Percentiles rank a stretch among this genome's conserved stretches.
Evolutionary conservation across 2,113 vertebrate genomes (phyloP).

Genomic region (Seriola aureovittata): DNA sequence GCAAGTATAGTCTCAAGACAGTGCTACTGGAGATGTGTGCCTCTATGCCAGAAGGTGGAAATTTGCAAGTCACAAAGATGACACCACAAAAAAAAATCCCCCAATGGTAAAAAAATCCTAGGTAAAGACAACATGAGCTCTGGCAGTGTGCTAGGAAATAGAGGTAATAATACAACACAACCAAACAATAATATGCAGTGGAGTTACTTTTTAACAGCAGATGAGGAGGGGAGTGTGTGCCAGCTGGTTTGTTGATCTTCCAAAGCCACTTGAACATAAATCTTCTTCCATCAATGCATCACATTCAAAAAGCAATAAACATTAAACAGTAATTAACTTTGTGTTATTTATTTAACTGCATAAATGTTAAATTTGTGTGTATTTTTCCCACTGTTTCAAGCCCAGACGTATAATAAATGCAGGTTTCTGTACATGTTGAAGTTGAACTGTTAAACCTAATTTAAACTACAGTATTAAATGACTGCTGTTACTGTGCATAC

Average conservation of each 20-base stretch:
- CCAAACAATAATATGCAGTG: slow-evolving; percentile 1
- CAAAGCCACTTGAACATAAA: not conserved
- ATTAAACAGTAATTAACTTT: not conserved
- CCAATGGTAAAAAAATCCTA: not conserved
- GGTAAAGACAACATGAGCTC: not conserved
- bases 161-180: slow-evolving; percentile 9
- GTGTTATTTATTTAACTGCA: not conserved
- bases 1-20: slow-evolving; percentile 5
- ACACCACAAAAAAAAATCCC: not conserved
- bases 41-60: slow-evolving; percentile 3
- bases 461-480: not conserved
- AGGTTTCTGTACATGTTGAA: not conserved
- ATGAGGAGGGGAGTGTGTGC: not conserved
- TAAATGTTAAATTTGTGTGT: not conserved
- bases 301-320: not conserved
- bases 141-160: slow-evolving; percentile 14
- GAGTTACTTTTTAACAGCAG: not conserved
- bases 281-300: not conserved
- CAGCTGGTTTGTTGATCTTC: slow-evolving; percentile 26
- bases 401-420: not conserved
- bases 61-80: slow-evolving; percentile 1
- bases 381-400: not conserved
- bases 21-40: slow-evolving; percentile 13
- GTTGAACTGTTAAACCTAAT: not conserved
- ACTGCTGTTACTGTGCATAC: not conserved